Conservation (phyloP, 2,888 invertebrate species). For the Gari tellinella region DNA sequence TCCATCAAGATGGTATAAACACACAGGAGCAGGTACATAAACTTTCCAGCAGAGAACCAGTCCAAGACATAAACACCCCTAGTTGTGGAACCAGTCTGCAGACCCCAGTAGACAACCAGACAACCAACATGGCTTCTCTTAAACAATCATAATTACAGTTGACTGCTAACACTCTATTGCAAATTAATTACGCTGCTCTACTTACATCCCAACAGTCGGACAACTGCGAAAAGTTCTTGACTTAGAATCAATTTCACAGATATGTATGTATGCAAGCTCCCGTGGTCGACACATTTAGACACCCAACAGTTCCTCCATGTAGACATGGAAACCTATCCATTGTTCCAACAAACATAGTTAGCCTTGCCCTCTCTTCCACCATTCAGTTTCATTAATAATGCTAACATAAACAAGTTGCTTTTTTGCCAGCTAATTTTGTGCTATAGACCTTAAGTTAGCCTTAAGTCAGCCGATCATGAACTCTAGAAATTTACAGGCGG, state of each 20-base stretch:
- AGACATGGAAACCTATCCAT: too few relatives aligned
- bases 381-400: conserved; percentile 45
- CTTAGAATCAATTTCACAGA: too few relatives aligned
- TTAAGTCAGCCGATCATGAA: too few relatives aligned
- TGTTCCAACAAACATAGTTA: too few relatives aligned
- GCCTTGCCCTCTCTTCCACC: conserved; percentile 25
- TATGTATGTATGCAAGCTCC: too few relatives aligned
- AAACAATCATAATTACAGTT: conserved; percentile 54
- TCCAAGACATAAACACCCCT: conserved; percentile 24
- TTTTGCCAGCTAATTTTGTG: conserved; percentile 35
- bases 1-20: conserved; percentile 27
- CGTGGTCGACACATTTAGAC: too few relatives aligned
- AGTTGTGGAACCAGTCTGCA: conserved; percentile 26
- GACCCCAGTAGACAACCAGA: conserved; percentile 49
- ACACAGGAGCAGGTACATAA: conserved; percentile 9
- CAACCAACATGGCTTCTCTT: conserved; percentile 44
- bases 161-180: conserved; percentile 44
- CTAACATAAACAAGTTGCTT: conserved; percentile 48
- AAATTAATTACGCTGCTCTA: conserved; percentile 52
- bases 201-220: too few relatives aligned
- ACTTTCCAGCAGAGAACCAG: background rate
- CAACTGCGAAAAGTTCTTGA: too few relatives aligned
- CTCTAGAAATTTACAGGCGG: too few relatives aligned
- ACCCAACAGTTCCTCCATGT: too few relatives aligned
- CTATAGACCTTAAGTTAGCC: conserved; percentile 20